These are phyloP conservation scores for Carpatolechia fugitivella DNA, from an alignment of 2,888 invertebrate genomes.

Conservation along the genomic window DNA sequence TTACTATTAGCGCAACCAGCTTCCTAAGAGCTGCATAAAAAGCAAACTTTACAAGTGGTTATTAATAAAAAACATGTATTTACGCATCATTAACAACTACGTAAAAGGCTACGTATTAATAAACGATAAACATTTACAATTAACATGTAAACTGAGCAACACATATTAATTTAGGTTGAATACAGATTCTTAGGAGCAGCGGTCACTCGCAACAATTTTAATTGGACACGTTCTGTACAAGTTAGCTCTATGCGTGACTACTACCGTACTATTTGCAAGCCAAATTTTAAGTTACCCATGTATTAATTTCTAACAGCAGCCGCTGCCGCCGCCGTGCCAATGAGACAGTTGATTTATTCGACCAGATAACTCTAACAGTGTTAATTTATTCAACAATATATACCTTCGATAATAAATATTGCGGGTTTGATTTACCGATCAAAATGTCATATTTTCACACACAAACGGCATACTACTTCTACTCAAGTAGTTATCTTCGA, in stretches of 20 bases:
- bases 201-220: conserved; percentile 34
- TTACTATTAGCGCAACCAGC: not conserved
- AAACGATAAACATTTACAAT: conserved; percentile 1
- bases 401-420: not conserved
- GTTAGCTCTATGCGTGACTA: conserved; percentile 42
- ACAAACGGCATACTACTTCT: not conserved
- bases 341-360: conserved; percentile 53
- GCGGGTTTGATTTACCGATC: not conserved
- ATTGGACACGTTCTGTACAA: conserved; percentile 37
- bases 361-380: conserved; percentile 43
- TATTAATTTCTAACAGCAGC: conserved; percentile 53
- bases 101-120: conserved; percentile 5
- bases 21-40: not conserved
- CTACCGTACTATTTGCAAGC: conserved; percentile 59
- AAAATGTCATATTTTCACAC: not conserved
- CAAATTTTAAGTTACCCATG: conserved; percentile 50
- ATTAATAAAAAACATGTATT: not conserved
- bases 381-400: conserved; percentile 6
- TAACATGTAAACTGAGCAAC: conserved; percentile 7
- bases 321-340: conserved; percentile 45
- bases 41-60: not conserved
- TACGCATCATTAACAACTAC: not conserved
- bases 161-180: conserved; percentile 1
- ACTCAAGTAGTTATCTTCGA: not conserved
- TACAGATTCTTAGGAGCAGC: conserved; percentile 44